Evolutionary conservation across 2,113 vertebrate genomes (phyloP), one percentile per base, ranked within the genome.

Genomic region (Corythornis madagascariensis): DNA sequence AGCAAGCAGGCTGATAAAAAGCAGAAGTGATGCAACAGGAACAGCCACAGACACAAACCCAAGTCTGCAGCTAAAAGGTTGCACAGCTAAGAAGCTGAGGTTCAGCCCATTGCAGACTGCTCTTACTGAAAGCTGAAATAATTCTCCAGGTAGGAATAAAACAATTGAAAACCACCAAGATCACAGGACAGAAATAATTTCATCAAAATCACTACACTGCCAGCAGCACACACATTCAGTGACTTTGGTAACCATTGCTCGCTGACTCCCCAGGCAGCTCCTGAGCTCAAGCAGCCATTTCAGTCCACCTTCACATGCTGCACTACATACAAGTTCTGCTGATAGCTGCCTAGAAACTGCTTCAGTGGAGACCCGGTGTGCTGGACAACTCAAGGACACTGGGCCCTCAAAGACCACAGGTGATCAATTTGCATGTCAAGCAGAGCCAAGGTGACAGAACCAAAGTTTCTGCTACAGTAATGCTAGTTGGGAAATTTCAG

Each of bases 251-350:
- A 66, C 55, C 48, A 16, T 2, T 25, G 24, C 52, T 56, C 1
- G 0, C 40, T 31, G 35, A 67, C 67, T 89, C 47, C 40, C 40
- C 48, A 52, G 45, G 64, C 75, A 76, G 84, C 60, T 60, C 13
- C 1, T 8, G 16, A 71, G 79, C 69, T 83, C 64, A 47, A 70
- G 75, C 72, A 91, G 78, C 56, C 92, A 76, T 87, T 79, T 83
- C 91, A 50, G 60, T 9, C 35, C 71, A 91, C 75, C 67, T 93
- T 73, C 89, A 76, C 64, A 31, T 0, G 1, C 72, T 25, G 78
- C 77, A 89, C 91, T 92, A 89, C 90, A 87, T 84, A 90, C 77
- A 92, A 92, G 93, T 71, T 60, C 83, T 69, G 85, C 75, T 73
- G 85, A 47, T 66, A 94, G 87, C 42, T 26, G 63, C 6, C 59